Evolutionary conservation across 2,113 vertebrate genomes (phyloP).

Genomic region (Notiomystis cincta): DNA sequence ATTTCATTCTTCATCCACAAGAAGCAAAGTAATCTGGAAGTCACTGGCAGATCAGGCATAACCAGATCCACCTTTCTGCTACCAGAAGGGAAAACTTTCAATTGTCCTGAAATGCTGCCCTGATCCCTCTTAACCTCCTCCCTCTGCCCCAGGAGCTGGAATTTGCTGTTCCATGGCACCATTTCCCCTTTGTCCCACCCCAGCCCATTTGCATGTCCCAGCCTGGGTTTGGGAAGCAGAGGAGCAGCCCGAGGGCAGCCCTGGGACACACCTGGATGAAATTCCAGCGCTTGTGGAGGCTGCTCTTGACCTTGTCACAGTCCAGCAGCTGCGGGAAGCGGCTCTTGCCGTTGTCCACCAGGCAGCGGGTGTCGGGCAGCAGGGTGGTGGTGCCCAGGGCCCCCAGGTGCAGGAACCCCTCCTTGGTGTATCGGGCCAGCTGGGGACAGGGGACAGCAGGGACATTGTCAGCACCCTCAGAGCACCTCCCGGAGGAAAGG

Average conservation of each 20-base stretch:
- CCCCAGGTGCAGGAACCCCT: conserved; percentile 88
- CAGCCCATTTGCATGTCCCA: accelerated
- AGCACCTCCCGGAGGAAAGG: neutral
- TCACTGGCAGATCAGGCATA: neutral
- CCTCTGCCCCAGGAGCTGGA: neutral
- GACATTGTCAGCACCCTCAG: neutral
- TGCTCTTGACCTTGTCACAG: conserved; percentile 87
- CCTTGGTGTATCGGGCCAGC: conserved; percentile 91
- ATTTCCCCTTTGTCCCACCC: accelerated
- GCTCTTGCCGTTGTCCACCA: conserved; percentile 86
- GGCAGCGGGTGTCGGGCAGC: conserved; percentile 87
- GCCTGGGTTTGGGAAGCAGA: accelerated
- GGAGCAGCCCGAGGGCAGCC: neutral
- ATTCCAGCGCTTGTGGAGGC: conserved; percentile 88
- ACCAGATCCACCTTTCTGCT: neutral
- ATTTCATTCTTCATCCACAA: neutral
- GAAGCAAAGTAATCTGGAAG: neutral
- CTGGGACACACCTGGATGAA: conserved; percentile 85
- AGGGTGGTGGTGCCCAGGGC: conserved; percentile 88
- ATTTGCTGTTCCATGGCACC: accelerated
- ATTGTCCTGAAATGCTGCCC: neutral
- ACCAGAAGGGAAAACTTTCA: neutral
- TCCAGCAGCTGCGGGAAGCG: conserved; percentile 89
- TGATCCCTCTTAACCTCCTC: neutral
- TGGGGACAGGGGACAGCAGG: conserved; percentile 14